Conservation (phyloP, 2,113 vertebrate genomes). For the Thamnaconus septentrionalis region DNA sequence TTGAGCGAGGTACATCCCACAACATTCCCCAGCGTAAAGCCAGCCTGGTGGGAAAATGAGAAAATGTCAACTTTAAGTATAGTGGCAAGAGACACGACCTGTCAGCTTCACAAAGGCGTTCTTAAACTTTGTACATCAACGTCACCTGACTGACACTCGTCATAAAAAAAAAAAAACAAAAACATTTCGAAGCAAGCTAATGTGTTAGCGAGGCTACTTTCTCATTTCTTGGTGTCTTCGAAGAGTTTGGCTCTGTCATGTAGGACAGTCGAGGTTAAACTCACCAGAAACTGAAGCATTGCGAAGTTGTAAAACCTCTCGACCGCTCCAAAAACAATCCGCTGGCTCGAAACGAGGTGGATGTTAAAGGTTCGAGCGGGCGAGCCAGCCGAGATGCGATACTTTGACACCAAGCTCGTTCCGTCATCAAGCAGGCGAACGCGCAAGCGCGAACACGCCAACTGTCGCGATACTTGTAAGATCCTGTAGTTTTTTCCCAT, state of each 20-base stretch:
- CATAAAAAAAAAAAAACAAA: not conserved
- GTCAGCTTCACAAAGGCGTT: not conserved
- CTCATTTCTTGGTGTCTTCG: not conserved
- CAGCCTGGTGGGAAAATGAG: conserved; percentile 77
- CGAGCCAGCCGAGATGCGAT: not conserved
- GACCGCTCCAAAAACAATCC: not conserved
- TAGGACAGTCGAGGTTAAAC: conserved; percentile 21
- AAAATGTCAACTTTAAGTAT: not conserved
- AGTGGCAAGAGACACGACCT: not conserved
- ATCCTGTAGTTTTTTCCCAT: conserved; percentile 33
- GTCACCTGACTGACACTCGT: not conserved
- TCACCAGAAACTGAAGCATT: conserved; percentile 80
- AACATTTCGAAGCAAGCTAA: not conserved
- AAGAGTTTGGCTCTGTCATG: not conserved
- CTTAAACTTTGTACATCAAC: not conserved
- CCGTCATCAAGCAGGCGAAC: not conserved
- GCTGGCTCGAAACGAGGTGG: not conserved
- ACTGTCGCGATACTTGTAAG: conserved; percentile 3
- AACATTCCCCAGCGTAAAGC: conserved; percentile 93
- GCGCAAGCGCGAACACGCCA: conserved; percentile 38
- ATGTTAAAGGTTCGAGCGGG: not conserved
- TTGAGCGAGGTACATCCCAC: conserved; percentile 96
- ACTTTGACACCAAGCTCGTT: conserved; percentile 7
- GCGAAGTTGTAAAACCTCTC: not conserved
- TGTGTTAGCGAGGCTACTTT: conserved; percentile 5